Base-by-base conservation (phyloP, 2,797 vertebrate species). In the Gymnodraco acuticeps region DNA sequence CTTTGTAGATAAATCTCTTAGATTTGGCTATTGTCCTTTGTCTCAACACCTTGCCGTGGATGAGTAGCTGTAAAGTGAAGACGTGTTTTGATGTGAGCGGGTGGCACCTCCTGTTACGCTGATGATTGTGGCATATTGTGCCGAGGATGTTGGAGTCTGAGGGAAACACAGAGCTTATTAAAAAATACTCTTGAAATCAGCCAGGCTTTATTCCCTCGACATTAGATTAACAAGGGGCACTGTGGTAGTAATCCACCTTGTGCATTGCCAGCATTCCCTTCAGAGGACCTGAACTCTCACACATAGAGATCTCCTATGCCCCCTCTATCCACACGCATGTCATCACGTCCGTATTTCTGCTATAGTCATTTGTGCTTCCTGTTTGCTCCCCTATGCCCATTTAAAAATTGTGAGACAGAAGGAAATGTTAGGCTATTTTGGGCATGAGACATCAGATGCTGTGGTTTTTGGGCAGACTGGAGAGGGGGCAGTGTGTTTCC, bases 381-480 rank as follows among this genome's bases (percentile, higher is more conserved):
- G 79, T 88, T 89, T 85, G 61, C 46, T 67, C 68, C 47, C 70
- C 5, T 43, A 12, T 48, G 62, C 46, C 79, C 72, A 75, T 43
- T 76, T 53, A 46, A 16, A 50, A 82, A 63, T 47, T 64, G 27
- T 77, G 74, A 77, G 72, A 77, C 77, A 51, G 51, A 63, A 65
- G 78, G 80, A 90, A 87, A 86, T 75, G 62, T 83, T 19, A 2
- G 70, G 20, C 85, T 92, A 89, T 92, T 93, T 88, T 73, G 70
- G 78, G 81, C 81, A 81, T 89, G 91, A 92, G 80, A 78, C 92
- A 90, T 93, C 90, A 89, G 87, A 84, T 88, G 88, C 80, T 89
- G 86, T 85, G 89, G 87, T 88, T 90, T 85, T 70, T 54, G 52
- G 59, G 64, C 77, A 83, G 91, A 84, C 87, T 51, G 17, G 66